Base-by-base conservation (phyloP, 2,113 vertebrate genomes). In the Arizona elegans region DNA sequence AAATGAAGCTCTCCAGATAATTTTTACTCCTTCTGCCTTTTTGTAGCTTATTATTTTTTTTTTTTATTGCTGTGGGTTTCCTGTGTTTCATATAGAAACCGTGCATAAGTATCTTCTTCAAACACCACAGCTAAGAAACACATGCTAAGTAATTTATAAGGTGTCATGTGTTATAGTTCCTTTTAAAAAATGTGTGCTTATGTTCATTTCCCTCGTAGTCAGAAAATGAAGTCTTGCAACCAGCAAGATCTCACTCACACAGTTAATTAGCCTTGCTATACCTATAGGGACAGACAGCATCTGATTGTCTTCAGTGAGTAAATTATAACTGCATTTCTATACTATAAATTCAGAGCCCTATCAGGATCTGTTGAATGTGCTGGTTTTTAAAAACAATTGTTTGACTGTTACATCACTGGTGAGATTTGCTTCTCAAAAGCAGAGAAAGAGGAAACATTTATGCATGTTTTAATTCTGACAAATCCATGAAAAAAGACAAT, bases 1-100 rank as follows among this genome's bases (percentile, higher is more conserved):
- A 92, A 94, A 90, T 17, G 43, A 26, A 29, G 92, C 26, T 58
- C 88, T 93, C 53, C 91, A 33, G 94, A 29, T 90, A 93, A 53
- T 91, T 65, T 92, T 47, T 21, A 75, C 54, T 75, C 91, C 75
- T 53, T 53, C 86, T 95, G 94, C 11, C 65, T 65, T 94, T 10
- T 29, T 86, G 53, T 17, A 33, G 89, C 81, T 55, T 94, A 59
- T 94, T 62, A 87, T 81, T 91, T 91, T n/a, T 75, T 26, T 88
- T 92, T n/a, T 75, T 26, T 88, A 56, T 56, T 75, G 75, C n/a
- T 38, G 17, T 93, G 90, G 62, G 52, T 93, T 92, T 86, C 52
- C 87, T 59, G 38, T 90, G 43, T 33, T 65, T 52, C 26, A 5
- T 92, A 81, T 94, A 0, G 55, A 62, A 93, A n/a, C 70, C 17